Evolutionary conservation across 2,888 invertebrate genomes (phyloP).

Genomic region (Dusona sp.): DNA sequence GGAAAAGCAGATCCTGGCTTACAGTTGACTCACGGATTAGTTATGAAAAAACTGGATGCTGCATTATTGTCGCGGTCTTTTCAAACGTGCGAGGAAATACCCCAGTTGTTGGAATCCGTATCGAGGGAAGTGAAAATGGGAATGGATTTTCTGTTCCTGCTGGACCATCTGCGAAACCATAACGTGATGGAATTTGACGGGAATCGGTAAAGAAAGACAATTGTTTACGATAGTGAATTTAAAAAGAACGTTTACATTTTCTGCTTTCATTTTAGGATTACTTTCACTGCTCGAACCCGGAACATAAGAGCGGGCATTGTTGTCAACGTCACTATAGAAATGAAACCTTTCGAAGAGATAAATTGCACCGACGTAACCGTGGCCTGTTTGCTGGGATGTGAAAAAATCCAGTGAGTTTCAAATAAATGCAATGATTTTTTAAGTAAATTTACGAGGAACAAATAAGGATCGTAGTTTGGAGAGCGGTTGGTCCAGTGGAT

Average conservation of each 20-base stretch:
- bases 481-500: no score
- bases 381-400: constrained; percentile 74
- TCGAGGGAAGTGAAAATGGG: constrained; percentile 75
- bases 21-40: constrained; percentile 75
- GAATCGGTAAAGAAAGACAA: constrained; percentile 73
- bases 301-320: constrained; percentile 73
- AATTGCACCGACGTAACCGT: constrained; percentile 74
- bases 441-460: neutral
- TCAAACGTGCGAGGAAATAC: constrained; percentile 74
- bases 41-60: constrained; percentile 73
- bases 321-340: constrained; percentile 73
- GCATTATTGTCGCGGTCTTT: constrained; percentile 65
- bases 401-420: constrained; percentile 74
- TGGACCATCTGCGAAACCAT: constrained; percentile 71
- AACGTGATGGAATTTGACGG: constrained; percentile 74
- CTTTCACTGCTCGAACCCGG: constrained; percentile 74
- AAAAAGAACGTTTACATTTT: neutral
- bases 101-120: constrained; percentile 74
- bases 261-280: constrained; percentile 73
- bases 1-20: constrained; percentile 70
- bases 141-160: constrained; percentile 78
- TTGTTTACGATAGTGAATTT: constrained; percentile 13
- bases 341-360: constrained; percentile 77
- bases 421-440: neutral
- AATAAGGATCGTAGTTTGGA: neutral